A percentile compares a stretch with the other conserved stretches of the same genome.
These are phyloP conservation scores for Gobio occitaniae DNA, from an alignment of 2,797 vertebrate genomes.

Conservation along the genomic window DNA sequence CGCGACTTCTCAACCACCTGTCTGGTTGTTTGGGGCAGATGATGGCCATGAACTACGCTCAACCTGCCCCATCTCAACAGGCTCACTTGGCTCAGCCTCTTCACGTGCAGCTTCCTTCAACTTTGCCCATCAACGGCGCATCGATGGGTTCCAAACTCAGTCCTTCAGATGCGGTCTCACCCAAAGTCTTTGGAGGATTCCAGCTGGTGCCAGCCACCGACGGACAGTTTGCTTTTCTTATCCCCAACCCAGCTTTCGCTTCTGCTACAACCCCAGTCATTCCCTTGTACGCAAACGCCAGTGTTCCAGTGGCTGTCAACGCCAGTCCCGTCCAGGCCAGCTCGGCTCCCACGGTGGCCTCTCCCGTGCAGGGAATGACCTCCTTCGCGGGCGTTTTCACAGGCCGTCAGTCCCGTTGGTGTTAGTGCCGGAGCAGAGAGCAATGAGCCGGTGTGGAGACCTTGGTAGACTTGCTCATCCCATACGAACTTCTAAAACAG, in stretches of 20 bases:
- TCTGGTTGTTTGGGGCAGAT: constrained; percentile 89
- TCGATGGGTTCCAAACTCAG: constrained; percentile 85
- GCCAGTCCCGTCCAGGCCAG: constrained; percentile 76
- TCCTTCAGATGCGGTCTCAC: constrained; percentile 79
- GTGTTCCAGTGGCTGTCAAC: constrained; percentile 78
- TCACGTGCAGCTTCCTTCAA: constrained; percentile 88
- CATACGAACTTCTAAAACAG: constrained; percentile 33
- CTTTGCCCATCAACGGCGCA: constrained; percentile 76
- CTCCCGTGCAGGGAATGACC: constrained; percentile 85
- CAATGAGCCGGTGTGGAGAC: constrained; percentile 87
- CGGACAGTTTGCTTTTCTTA: constrained; percentile 88
- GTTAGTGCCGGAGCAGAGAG: constrained; percentile 80
- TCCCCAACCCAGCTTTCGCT: constrained; percentile 83
- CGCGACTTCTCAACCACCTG: constrained; percentile 86
- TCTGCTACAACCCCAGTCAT: constrained; percentile 79
- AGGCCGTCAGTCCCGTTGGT: constrained; percentile 76
- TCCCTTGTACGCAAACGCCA: constrained; percentile 87
- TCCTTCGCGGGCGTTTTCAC: constrained; percentile 80
- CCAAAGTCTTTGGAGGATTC: constrained; percentile 86
- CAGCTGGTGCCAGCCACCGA: constrained; percentile 86
- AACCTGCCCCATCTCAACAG: constrained; percentile 71
- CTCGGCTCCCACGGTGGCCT: constrained; percentile 69
- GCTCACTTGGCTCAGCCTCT: constrained; percentile 84
- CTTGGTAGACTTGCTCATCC: constrained; percentile 79
- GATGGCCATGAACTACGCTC: constrained; percentile 86